Evolutionary conservation across 2,888 invertebrate species (phyloP), one percentile per base, ranked within the genome.

Genomic region (Aethes cnicana): DNA sequence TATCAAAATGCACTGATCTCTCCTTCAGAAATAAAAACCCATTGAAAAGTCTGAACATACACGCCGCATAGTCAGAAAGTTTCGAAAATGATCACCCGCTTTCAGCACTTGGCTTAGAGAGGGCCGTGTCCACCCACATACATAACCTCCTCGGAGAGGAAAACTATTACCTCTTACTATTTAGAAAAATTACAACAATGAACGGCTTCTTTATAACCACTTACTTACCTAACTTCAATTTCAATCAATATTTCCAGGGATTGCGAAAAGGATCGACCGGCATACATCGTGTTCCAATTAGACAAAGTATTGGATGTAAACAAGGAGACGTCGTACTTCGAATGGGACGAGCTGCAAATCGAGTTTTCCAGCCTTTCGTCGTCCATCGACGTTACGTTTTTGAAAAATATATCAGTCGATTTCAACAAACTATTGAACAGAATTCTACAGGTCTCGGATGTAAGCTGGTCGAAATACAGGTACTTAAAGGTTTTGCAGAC

Each of bases 281-380:
- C 93, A n/a, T 95, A 95, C 83, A 87, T 90, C 32, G 93, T 94
- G 17, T 94, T 95, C 70, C 92, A 93, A 75, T 81, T 95, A 61
- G 92, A 93, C 62, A 92, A 91, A 68, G 90, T 94, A 57, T 85
- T 94, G 55, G 93, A 95, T 72, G 88, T 95, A 36, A 93, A 94
- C 64, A 91, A 92, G 63, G 90, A 92, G 49, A 91, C 92, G 0
- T 92, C 94, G 26, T 91, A 92, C 66, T 91, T 92, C 68, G 91
- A 91, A 55, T 94, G 94, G 94, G 79, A 83, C 2, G 92, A 91
- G 48, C 74, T 93, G 0, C 90, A 91, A 55, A 78, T 84, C 0
- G 90, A 92, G 61, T 76, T 92, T 47, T 82, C 80, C 25, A 77
- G 85, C 44, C 74, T 94, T 6, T 81, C 90, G 6, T 82, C 92